Evolutionary conservation across 2,888 invertebrate genomes (phyloP).

Genomic region (Meiosimyza platycephala): DNA sequence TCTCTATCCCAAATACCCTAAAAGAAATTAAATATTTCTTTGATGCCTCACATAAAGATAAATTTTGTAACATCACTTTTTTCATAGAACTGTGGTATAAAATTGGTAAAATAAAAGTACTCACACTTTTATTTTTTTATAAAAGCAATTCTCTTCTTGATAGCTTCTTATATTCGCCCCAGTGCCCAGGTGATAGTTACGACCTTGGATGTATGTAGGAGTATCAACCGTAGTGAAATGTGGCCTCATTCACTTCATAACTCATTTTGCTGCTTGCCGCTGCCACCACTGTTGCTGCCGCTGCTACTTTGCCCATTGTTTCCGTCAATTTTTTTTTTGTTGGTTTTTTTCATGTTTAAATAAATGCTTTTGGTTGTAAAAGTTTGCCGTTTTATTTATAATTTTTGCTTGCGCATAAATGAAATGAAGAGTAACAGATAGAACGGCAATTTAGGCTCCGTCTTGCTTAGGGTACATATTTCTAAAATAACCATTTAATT

Average conservation of each 20-base stretch:
- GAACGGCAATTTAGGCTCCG: neutral
- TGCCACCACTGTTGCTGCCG: conserved; percentile 12
- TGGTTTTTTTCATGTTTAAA: conserved; percentile 10
- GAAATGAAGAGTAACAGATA: conserved; percentile 18
- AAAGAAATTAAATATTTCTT: too few species aligned
- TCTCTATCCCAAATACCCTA: too few species aligned
- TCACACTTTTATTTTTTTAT: too few species aligned
- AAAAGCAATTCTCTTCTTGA: too few species aligned
- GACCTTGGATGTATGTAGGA: neutral
- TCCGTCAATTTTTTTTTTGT: neutral
- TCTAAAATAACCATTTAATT: too few species aligned
- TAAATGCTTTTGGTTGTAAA: neutral
- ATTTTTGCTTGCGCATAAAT: conserved; percentile 35
- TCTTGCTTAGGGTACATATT: neutral
- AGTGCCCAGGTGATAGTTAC: neutral
- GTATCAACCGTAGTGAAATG: conserved; percentile 7
- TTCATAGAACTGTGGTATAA: too few species aligned
- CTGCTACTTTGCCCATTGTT: neutral
- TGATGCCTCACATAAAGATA: too few species aligned
- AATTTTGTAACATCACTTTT: too few species aligned
- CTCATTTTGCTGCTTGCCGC: conserved; percentile 5
- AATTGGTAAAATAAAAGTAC: too few species aligned
- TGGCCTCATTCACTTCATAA: conserved; percentile 39
- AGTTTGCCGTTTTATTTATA: conserved; percentile 6
- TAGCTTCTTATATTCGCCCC: too few species aligned